A percentile compares a stretch with the other conserved stretches of the same genome.
phyloP scores from a whole-genome alignment of 2,888 invertebrate species.

The Megaustenia siamemsis region DNA sequence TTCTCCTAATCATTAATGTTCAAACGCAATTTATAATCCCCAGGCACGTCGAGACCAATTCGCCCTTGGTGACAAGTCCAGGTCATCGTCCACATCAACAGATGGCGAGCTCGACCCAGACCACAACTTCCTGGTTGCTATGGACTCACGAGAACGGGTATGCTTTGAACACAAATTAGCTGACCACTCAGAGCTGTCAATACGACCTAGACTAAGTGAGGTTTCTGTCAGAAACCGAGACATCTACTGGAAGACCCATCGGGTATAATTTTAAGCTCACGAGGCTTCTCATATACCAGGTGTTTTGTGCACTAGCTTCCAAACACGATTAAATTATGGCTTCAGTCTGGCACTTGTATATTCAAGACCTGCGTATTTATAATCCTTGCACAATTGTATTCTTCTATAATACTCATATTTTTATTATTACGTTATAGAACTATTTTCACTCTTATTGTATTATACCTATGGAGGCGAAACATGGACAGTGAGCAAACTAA shows the following conservation, averaged over 20 bases:
- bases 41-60: constrained; percentile 61
- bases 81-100: constrained; percentile 40
- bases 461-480: no score
- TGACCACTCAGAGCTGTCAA: not conserved
- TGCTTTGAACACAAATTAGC: not conserved
- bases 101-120: constrained; percentile 45
- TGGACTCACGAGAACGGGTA: constrained; percentile 50
- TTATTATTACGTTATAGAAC: no score
- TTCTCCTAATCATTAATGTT: no score
- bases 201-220: not conserved
- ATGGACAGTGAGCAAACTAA: no score
- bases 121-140: constrained; percentile 15
- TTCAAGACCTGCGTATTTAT: no score
- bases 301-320: not conserved
- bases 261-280: not conserved
- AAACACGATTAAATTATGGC: not conserved
- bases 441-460: no score
- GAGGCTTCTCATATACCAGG: not conserved
- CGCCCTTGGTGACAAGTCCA: constrained; percentile 47
- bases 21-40: no score
- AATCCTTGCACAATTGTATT: no score
- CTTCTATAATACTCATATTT: no score
- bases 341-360: not conserved
- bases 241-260: not conserved
- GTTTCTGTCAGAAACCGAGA: no score